These are phyloP conservation scores for Megaleporinus macrocephalus DNA, from an alignment of 2,113 vertebrate genomes.

Conservation along the genomic window DNA sequence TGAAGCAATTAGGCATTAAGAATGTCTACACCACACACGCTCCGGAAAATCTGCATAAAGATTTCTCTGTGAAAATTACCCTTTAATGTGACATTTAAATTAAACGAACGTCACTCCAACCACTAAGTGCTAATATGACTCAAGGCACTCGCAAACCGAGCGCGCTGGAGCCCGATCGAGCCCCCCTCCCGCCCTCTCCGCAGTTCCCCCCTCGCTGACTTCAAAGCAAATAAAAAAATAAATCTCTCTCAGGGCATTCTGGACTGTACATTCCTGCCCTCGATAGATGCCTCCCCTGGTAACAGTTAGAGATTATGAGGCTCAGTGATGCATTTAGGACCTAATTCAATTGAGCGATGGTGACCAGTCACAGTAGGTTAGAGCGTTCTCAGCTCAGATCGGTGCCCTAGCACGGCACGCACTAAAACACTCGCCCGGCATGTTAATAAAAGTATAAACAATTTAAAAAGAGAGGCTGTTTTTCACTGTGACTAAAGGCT, in stretches of 20 bases:
- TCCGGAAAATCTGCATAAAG: constrained; percentile 21
- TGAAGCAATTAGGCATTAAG: constrained; percentile 34
- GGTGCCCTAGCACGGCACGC: neutral
- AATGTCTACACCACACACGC: constrained; percentile 28
- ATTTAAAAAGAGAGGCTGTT: neutral
- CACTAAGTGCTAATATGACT: constrained; percentile 21
- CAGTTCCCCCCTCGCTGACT: neutral
- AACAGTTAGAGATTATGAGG: constrained; percentile 23
- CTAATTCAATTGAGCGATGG: neutral
- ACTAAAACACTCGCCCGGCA: neutral
- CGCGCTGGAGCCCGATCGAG: constrained; percentile 15
- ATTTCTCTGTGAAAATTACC: constrained; percentile 1
- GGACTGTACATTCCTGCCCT: constrained; percentile 6
- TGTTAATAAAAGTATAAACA: neutral
- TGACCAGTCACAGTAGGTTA: neutral
- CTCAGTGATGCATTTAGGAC: neutral
- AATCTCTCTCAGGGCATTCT: neutral
- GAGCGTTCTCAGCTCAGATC: neutral
- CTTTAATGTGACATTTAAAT: constrained; percentile 41
- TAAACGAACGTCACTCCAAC: constrained; percentile 34
- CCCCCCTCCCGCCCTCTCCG: neutral
- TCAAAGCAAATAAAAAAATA: constrained; percentile 36
- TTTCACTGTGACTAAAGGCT: neutral
- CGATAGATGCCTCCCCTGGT: constrained; percentile 15
- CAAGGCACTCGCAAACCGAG: constrained; percentile 21